Percentiles rank a stretch among this genome's conserved stretches.
phyloP scores from a whole-genome alignment of 1,140 invertebrate species.

The Bombyx mandarina region DNA sequence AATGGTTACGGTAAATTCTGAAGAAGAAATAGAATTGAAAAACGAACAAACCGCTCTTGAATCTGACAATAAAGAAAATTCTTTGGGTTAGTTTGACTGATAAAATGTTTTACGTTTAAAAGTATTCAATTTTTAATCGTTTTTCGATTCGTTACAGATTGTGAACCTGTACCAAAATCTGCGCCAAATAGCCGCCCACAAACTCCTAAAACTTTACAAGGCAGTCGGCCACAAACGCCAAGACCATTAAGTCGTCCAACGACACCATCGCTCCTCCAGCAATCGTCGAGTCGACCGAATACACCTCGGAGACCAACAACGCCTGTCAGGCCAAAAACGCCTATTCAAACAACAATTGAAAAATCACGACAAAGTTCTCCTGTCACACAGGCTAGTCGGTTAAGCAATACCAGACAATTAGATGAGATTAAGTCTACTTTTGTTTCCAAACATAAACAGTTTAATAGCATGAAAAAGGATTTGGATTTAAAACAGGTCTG shows the following conservation, averaged over 20 bases:
- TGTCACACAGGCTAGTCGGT: constrained; percentile 14
- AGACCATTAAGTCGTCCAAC: constrained; percentile 13
- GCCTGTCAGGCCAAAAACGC: constrained; percentile 18
- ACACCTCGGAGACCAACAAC: constrained; percentile 7
- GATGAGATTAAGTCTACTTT: constrained; percentile 34
- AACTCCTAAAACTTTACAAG: constrained; percentile 35
- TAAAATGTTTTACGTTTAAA: too few species aligned
- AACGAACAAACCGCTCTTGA: too few species aligned
- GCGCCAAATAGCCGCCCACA: constrained; percentile 19
- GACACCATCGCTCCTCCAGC: constrained; percentile 6
- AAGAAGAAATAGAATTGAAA: constrained; percentile 11
- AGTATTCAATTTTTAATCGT: too few species aligned
- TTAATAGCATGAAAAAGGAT: constrained; percentile 50
- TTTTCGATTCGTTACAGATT: too few species aligned
- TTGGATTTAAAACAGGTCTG: constrained; percentile 54
- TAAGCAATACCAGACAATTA: too few species aligned
- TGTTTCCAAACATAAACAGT: constrained; percentile 35
- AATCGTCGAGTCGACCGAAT: constrained; percentile 18
- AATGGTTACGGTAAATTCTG: too few species aligned
- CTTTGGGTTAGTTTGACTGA: too few species aligned
- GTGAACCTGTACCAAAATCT: constrained; percentile 5
- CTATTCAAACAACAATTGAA: constrained; percentile 4
- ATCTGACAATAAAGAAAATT: too few species aligned
- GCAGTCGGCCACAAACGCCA: constrained; percentile 40
- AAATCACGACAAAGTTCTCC: constrained; percentile 1